A percentile compares a stretch with the other conserved stretches of the same genome.
phyloP scores from a whole-genome alignment of 2,888 invertebrate species.

The Clanis bilineata region DNA sequence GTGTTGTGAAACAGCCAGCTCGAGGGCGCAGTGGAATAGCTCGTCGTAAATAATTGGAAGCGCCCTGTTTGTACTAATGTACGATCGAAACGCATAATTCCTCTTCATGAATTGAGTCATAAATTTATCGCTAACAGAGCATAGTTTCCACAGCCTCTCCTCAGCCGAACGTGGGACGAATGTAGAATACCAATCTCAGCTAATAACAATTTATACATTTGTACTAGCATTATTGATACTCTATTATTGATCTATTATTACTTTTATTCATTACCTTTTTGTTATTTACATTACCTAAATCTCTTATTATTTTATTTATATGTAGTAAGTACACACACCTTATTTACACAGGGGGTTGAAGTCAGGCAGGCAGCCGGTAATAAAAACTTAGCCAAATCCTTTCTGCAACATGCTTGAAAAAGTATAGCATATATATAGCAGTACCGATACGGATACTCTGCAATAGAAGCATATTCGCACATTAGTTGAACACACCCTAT shows the following conservation, averaged over 20 bases:
- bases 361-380: no score
- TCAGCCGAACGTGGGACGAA: conserved; percentile 47
- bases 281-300: background rate
- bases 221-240: conserved; percentile 14
- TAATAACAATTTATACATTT: conserved; percentile 21
- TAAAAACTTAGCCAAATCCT: no score
- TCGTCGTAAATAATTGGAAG: conserved; percentile 70
- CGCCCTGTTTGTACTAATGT: conserved; percentile 68
- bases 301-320: background rate
- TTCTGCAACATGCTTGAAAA: no score
- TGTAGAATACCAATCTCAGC: conserved; percentile 27
- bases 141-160: conserved; percentile 33
- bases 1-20: conserved; percentile 54
- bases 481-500: no score
- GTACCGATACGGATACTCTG: no score
- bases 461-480: no score
- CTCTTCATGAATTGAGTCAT: conserved; percentile 67
- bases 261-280: background rate
- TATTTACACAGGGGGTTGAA: no score
- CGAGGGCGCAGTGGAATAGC: conserved; percentile 47
- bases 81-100: conserved; percentile 62
- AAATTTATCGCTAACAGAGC: conserved; percentile 49
- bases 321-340: no score
- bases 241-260: background rate
- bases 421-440: no score